phyloP scores from a whole-genome alignment of 2,797 vertebrate species.

The Lacerta bilineata region DNA sequence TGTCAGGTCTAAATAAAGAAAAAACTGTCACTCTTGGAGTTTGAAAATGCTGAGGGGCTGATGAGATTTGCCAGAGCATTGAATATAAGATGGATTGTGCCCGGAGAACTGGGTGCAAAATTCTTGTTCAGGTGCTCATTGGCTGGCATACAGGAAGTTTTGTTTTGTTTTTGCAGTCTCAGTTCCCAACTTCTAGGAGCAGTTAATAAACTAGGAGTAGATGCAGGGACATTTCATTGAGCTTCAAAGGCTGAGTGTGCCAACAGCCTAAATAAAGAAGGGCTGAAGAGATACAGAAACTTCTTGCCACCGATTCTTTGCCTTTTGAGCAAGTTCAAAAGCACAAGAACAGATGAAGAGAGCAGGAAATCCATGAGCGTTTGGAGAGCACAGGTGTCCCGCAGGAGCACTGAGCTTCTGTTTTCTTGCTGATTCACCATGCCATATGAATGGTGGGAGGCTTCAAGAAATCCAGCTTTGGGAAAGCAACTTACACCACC shows the following conservation, averaged over 20 bases:
- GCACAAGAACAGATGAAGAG: background rate
- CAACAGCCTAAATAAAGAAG: background rate
- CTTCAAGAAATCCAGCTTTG: constrained; percentile 16
- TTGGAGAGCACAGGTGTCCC: background rate
- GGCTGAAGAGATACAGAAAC: background rate
- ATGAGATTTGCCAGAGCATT: constrained; percentile 61
- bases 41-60: constrained; percentile 47
- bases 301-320: background rate
- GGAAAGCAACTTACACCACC: background rate
- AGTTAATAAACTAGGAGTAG: background rate
- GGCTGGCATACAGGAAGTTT: background rate
- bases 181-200: background rate
- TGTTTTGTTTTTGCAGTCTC: background rate
- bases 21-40: constrained; percentile 53
- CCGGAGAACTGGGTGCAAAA: constrained; percentile 8
- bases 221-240: background rate
- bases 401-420: background rate
- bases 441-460: constrained; percentile 7
- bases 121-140: background rate
- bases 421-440: constrained; percentile 14
- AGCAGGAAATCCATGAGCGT: rapidly evolving
- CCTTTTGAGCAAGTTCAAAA: background rate
- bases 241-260: background rate
- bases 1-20: constrained; percentile 60
- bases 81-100: constrained; percentile 67